These are phyloP conservation scores for Leucoma salicis DNA, from an alignment of 2,888 invertebrate species.

Conservation along the genomic window DNA sequence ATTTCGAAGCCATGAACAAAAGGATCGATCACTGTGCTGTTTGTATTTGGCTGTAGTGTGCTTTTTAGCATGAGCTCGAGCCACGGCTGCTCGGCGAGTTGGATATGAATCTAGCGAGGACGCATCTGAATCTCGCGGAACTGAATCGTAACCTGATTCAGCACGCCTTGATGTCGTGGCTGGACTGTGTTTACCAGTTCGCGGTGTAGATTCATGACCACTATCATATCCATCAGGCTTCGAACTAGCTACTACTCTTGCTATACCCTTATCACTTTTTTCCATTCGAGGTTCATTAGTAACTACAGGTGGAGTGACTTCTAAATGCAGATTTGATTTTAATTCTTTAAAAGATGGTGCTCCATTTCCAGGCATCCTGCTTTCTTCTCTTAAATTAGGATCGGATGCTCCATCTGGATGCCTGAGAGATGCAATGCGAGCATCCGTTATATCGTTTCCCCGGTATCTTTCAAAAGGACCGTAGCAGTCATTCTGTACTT, in stretches of 20 bases:
- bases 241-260: conserved; percentile 84
- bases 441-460: conserved; percentile 75
- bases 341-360: conserved; percentile 84
- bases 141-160: conserved; percentile 96
- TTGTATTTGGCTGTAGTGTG: conserved; percentile 84
- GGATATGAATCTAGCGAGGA: conserved; percentile 90
- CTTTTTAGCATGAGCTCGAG: conserved; percentile 76
- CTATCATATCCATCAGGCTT: conserved; percentile 91
- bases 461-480: conserved; percentile 86
- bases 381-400: conserved; percentile 91
- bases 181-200: conserved; percentile 91
- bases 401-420: conserved; percentile 97
- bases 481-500: conserved; percentile 73
- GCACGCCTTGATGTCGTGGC: conserved; percentile 90
- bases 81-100: conserved; percentile 72
- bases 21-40: conserved; percentile 87
- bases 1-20: conserved; percentile 89
- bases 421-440: conserved; percentile 87
- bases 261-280: conserved; percentile 84
- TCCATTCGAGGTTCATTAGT: conserved; percentile 83
- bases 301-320: conserved; percentile 79
- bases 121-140: conserved; percentile 93
- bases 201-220: conserved; percentile 91
- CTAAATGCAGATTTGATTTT: conserved; percentile 74
- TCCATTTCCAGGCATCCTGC: conserved; percentile 84